Conservation (phyloP, 2,113 vertebrate genomes). For the Siphamia tubifer region DNA sequence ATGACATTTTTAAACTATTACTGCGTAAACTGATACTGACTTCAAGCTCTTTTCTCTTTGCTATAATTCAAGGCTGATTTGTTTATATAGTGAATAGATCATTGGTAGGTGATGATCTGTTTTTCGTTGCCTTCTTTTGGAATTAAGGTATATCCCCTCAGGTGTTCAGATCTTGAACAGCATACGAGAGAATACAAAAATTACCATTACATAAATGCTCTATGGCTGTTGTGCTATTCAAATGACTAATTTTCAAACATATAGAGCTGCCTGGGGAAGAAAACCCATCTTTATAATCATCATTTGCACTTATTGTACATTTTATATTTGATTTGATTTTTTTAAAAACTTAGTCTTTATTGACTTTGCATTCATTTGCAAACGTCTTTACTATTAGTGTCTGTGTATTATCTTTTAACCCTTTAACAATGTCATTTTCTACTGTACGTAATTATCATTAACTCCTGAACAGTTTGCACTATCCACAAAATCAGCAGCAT, state of each 20-base stretch:
- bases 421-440: too few relatives aligned
- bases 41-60: background rate
- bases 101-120: background rate
- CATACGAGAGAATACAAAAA: conserved; percentile 69
- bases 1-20: background rate
- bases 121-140: conserved; percentile 16
- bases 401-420: too few relatives aligned
- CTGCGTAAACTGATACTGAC: background rate
- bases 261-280: conserved; percentile 1
- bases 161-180: conserved; percentile 86
- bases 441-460: too few relatives aligned
- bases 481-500: too few relatives aligned
- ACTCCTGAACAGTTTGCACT: too few relatives aligned
- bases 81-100: background rate
- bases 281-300: background rate
- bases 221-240: conserved; percentile 42
- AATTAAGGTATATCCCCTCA: conserved; percentile 16
- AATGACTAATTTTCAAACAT: conserved; percentile 43
- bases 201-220: conserved; percentile 29
- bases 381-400: background rate
- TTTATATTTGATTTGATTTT: conserved; percentile 10
- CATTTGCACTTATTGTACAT: conserved; percentile 37
- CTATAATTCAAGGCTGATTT: background rate
- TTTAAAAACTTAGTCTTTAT: conserved; percentile 8
- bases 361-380: background rate